Conservation (phyloP, 2,888 invertebrate species). For the Meandrusa payeni region DNA sequence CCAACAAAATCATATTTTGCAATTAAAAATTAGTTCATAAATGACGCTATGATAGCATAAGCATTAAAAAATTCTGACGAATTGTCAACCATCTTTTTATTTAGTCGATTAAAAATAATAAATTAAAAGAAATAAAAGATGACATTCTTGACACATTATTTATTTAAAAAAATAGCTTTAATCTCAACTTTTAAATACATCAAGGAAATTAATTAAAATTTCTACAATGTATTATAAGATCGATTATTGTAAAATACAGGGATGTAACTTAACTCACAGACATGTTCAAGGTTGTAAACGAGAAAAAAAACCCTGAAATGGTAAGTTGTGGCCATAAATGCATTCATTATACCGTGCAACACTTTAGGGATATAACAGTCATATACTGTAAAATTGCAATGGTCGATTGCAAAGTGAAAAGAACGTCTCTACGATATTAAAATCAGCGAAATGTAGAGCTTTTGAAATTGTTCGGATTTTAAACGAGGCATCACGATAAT, state of each 20-base stretch:
- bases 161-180: no score
- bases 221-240: constrained; percentile 10
- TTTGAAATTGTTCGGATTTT: constrained; percentile 32
- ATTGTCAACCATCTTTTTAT: no score
- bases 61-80: no score
- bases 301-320: constrained; percentile 17
- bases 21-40: no score
- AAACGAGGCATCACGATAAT: constrained; percentile 36
- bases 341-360: constrained; percentile 26
- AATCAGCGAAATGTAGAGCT: constrained; percentile 13
- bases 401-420: not conserved
- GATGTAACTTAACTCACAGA: constrained; percentile 3
- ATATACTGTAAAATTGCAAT: constrained; percentile 17
- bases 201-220: constrained; percentile 20
- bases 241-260: constrained; percentile 18
- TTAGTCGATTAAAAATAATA: no score
- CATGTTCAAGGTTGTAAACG: constrained; percentile 20
- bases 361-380: constrained; percentile 20
- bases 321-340: constrained; percentile 24
- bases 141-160: no score
- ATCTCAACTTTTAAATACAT: constrained; percentile 13
- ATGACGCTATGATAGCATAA: no score
- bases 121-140: constrained; percentile 17
- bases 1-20: no score
- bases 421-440: constrained; percentile 1